Conservation (phyloP, 2,888 invertebrate genomes). For the Drosophila tanythrix region DNA sequence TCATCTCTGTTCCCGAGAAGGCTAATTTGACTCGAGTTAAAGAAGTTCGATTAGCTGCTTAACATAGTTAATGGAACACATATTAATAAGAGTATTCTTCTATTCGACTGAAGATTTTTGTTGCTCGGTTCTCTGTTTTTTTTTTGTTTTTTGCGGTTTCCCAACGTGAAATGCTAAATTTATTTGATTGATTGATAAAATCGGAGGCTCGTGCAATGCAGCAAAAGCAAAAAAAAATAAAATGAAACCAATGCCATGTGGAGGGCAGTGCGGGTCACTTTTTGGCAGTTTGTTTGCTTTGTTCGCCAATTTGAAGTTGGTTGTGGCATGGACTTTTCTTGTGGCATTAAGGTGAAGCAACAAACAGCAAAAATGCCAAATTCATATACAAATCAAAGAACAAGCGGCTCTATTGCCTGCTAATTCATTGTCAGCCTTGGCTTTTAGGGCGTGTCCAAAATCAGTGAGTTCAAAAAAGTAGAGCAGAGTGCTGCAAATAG, state of each 20-base stretch:
- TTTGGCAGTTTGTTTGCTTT: slow-evolving; percentile 43
- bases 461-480: slow-evolving; percentile 21
- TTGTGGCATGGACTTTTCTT: slow-evolving; percentile 35
- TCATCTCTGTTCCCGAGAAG: not conserved
- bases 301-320: slow-evolving; percentile 38
- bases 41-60: not conserved
- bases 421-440: slow-evolving; percentile 60
- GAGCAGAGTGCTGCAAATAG: not conserved
- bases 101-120: not conserved
- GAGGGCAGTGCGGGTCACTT: slow-evolving; percentile 52
- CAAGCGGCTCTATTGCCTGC: slow-evolving; percentile 10
- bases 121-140: not conserved
- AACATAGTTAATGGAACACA: not conserved
- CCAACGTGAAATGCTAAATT: slow-evolving; percentile 54
- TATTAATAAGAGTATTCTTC: not conserved
- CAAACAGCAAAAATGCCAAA: slow-evolving; percentile 12
- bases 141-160: not conserved
- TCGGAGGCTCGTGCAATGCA: slow-evolving; percentile 13
- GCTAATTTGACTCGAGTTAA: not conserved
- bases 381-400: slow-evolving; percentile 32
- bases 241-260: slow-evolving; percentile 45
- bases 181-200: slow-evolving; percentile 55
- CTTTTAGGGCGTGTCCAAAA: slow-evolving; percentile 66
- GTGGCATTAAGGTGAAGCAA: slow-evolving; percentile 39
- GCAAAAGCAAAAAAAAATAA: not conserved